phyloP scores from a whole-genome alignment of 2,888 invertebrate genomes.

The Eudemis profundana region DNA sequence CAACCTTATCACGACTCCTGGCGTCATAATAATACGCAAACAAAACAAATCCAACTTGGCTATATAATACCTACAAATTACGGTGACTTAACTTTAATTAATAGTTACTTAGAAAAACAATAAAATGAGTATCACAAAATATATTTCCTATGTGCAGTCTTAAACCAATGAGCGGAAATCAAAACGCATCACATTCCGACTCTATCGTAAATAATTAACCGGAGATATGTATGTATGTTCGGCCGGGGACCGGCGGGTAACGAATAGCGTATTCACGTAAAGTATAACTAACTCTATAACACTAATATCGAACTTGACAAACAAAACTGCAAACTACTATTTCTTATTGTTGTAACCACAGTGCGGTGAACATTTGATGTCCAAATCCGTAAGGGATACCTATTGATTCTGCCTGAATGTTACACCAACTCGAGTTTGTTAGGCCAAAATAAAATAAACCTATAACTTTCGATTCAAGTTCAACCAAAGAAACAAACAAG shows the following conservation, averaged over 20 bases:
- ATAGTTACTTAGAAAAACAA: conserved; percentile 49
- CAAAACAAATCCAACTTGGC: conserved; percentile 56
- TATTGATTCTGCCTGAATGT: too few relatives aligned
- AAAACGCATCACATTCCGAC: conserved; percentile 51
- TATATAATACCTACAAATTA: conserved; percentile 56
- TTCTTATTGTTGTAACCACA: too few relatives aligned
- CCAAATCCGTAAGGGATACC: too few relatives aligned
- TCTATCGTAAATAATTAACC: conserved; percentile 70
- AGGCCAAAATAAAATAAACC: too few relatives aligned
- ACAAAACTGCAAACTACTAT: background rate
- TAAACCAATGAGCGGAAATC: conserved; percentile 65
- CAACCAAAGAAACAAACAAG: too few relatives aligned
- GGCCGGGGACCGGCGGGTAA: conserved; percentile 40
- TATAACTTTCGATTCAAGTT: too few relatives aligned
- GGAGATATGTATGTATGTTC: conserved; percentile 78
- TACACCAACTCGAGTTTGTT: too few relatives aligned
- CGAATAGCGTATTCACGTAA: conserved; percentile 31
- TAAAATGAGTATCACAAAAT: conserved; percentile 67
- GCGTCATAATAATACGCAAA: conserved; percentile 30
- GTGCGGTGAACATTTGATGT: too few relatives aligned
- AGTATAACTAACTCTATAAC: background rate
- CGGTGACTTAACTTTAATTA: conserved; percentile 52
- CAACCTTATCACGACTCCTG: conserved; percentile 16
- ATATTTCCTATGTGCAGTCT: conserved; percentile 76
- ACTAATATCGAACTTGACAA: conserved; percentile 1